phyloP scores from a whole-genome alignment of 2,888 invertebrate species.

The Catocala nupta region DNA sequence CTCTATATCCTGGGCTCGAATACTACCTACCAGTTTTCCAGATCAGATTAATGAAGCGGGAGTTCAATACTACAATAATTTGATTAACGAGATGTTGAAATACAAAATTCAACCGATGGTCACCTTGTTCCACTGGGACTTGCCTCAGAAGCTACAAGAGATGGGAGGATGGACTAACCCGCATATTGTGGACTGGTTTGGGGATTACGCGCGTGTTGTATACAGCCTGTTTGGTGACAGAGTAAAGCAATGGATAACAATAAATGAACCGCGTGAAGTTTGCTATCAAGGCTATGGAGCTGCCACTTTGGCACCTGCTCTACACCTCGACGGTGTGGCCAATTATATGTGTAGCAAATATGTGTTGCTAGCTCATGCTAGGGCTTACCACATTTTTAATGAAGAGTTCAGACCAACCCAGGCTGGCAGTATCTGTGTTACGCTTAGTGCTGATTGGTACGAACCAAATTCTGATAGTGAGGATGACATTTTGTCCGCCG shows the following conservation, averaged over 20 bases:
- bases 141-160: conserved; percentile 82
- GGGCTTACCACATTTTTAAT: conserved; percentile 82
- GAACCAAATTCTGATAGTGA: conserved; percentile 75
- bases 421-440: conserved; percentile 54
- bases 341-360: conserved; percentile 81
- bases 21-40: conserved; percentile 87
- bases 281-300: conserved; percentile 77
- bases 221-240: conserved; percentile 79
- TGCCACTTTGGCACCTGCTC: conserved; percentile 58
- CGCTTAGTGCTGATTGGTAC: conserved; percentile 61
- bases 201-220: conserved; percentile 74
- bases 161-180: conserved; percentile 85
- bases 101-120: conserved; percentile 88
- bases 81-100: conserved; percentile 86
- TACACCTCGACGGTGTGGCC: conserved; percentile 69
- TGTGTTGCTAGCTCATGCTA: conserved; percentile 85
- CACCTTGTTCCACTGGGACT: conserved; percentile 85
- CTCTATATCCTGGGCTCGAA: conserved; percentile 88
- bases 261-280: conserved; percentile 83
- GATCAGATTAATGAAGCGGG: conserved; percentile 84
- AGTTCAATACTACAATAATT: conserved; percentile 65
- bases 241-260: conserved; percentile 85
- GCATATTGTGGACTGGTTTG: conserved; percentile 76
- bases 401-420: conserved; percentile 70
- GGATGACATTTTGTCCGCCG: conserved; percentile 71